Base-by-base conservation (phyloP, 2,888 invertebrate genomes). In the Catocala sponsa region DNA sequence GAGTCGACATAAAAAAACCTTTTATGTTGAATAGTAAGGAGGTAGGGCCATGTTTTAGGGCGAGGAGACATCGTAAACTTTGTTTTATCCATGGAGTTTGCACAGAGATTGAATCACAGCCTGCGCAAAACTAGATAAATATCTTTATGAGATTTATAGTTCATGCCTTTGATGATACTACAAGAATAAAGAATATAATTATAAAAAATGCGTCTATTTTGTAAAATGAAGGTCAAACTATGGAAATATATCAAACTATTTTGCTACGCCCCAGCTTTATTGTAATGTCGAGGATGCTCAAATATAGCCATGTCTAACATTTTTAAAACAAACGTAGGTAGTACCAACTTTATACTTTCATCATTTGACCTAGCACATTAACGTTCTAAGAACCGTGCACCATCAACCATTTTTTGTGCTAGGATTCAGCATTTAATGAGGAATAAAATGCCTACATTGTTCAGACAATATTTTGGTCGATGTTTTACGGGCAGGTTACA, bases 21-120 rank as follows among this genome's bases (percentile, higher is more conserved):
- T 86, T 83, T 83, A 83, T 83, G 82, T 82, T 79, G 85, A 82
- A 82, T 81, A 81, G 78, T 80, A 79, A 83, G 78, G 72, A 82
- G 78, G 76, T 63, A 70, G 67, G 69, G 76, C 66, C 73, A 73
- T 76, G 76, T 81, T 78, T 80, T 64, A 74, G 74, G 76, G 70
- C 55, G 68, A 66, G 63, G 74, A 65, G 76, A 72, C 64, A 61
- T 82, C 86, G 80, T 85, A 85, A 86, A 85, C 63, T 76, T 76
- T 75, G 68, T 80, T 80, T 80, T 80, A 79, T 79, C 79, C 72
- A 65, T 75, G 60, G 70, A 74, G 72, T 71, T 78, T 65, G 67
- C 65, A 72, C 65, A 57, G 72, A 78, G 74, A 80, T 78, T 71
- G 67, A 73, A 70, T 59, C 60, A 62, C 58, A 74, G 70, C 75